phyloP scores from a whole-genome alignment of 1,140 invertebrate species.

The Asbolus verrucosus region DNA sequence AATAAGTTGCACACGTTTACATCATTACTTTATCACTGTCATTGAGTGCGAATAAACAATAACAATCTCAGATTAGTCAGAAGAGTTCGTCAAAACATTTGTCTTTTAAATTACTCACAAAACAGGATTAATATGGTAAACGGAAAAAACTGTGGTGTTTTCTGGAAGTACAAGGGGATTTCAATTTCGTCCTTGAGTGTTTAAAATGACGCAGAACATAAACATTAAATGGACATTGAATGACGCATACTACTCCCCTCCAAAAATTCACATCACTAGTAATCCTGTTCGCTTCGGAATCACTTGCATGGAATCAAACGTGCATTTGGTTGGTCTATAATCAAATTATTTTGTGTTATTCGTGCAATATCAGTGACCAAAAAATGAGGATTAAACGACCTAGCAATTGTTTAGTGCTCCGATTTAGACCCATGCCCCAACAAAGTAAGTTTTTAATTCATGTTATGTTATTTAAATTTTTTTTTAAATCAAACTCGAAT shows the following conservation, averaged over 20 bases:
- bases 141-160: constrained; percentile 33
- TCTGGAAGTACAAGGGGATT: constrained; percentile 44
- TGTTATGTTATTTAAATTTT: constrained; percentile 15
- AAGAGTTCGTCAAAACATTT: constrained; percentile 18
- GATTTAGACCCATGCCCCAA: constrained; percentile 69
- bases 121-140: constrained; percentile 36
- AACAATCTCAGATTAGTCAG: constrained; percentile 22
- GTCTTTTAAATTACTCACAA: constrained; percentile 30
- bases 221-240: constrained; percentile 55
- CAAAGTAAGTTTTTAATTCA: constrained; percentile 53
- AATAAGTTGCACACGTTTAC: constrained; percentile 3
- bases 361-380: no score
- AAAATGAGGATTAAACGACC: constrained; percentile 76
- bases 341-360: no score
- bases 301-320: constrained; percentile 27
- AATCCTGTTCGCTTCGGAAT: constrained; percentile 49
- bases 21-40: constrained; percentile 3
- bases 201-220: constrained; percentile 57
- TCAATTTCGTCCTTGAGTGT: constrained; percentile 38
- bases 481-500: no score
- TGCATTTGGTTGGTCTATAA: background rate
- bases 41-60: constrained; percentile 9
- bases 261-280: constrained; percentile 47
- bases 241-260: constrained; percentile 54
- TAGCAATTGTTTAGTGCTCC: constrained; percentile 72